These are phyloP conservation scores for Alectura lathami DNA, from an alignment of 2,113 vertebrate species.

Conservation along the genomic window DNA sequence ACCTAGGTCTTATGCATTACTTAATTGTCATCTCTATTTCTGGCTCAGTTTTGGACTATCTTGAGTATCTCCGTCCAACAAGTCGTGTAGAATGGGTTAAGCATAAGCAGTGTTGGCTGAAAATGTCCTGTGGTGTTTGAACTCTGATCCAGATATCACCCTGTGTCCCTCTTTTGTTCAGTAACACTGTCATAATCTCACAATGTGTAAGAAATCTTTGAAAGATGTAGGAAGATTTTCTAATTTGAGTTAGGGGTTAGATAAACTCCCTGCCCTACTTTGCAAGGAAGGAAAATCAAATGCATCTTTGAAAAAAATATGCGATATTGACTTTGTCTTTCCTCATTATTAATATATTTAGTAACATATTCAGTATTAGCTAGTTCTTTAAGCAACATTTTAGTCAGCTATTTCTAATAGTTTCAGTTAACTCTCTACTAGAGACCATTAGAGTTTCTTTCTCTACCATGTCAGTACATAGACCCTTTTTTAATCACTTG, in stretches of 20 bases:
- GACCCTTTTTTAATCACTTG: neutral
- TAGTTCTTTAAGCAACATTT: neutral
- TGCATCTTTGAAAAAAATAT: neutral
- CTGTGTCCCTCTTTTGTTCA: neutral
- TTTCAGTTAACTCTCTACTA: neutral
- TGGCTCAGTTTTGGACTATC: neutral
- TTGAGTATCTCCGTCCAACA: neutral
- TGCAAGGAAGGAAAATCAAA: neutral
- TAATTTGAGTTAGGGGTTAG: neutral
- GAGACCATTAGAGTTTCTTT: neutral
- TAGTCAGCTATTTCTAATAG: neutral
- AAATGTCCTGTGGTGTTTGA: neutral
- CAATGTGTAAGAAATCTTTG: neutral
- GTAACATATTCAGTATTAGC: neutral
- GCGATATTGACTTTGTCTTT: neutral
- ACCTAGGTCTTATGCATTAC: neutral
- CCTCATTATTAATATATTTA: neutral
- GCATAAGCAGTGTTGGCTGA: neutral
- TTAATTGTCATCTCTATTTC: neutral
- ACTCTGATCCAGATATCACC: neutral
- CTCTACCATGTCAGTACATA: neutral
- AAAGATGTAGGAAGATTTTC: neutral
- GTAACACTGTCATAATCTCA: neutral
- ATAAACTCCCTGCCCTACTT: neutral
- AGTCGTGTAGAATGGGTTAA: neutral